These are phyloP conservation scores for Drosophila anomalipes DNA, from an alignment of 2,888 invertebrate species.

Conservation along the genomic window DNA sequence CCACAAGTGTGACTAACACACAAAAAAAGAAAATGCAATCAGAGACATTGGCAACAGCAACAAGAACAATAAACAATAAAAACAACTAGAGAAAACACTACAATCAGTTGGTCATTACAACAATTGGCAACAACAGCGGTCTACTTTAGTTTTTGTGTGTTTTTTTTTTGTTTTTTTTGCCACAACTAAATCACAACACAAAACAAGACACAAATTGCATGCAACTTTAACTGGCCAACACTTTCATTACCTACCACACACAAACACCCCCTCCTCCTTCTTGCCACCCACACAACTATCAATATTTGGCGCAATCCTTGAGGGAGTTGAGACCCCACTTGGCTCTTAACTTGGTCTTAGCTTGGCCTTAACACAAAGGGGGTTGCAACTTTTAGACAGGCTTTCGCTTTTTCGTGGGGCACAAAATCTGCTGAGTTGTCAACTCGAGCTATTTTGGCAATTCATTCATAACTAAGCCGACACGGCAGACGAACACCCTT, in stretches of 20 bases:
- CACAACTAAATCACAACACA: constrained; percentile 33
- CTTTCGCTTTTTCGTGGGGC: background rate
- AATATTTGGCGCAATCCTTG: constrained; percentile 6
- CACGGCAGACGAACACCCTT: constrained; percentile 26
- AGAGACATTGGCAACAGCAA: constrained; percentile 9
- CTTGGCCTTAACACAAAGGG: constrained; percentile 16
- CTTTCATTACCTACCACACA: constrained; percentile 35
- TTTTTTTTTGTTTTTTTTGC: background rate
- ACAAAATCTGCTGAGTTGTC: constrained; percentile 11
- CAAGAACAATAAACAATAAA: constrained; percentile 15
- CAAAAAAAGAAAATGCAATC: constrained; percentile 9
- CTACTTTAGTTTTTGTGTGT: constrained; percentile 6
- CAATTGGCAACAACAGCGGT: constrained; percentile 25
- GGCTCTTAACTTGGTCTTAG: constrained; percentile 21
- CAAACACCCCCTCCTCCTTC: background rate
- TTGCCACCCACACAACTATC: background rate
- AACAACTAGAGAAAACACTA: constrained; percentile 23
- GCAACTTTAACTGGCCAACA: constrained; percentile 25
- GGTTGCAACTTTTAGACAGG: background rate
- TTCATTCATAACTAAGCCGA: constrained; percentile 35
- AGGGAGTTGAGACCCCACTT: constrained; percentile 17
- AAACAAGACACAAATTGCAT: constrained; percentile 57
- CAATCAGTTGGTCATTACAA: constrained; percentile 42
- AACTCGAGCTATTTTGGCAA: constrained; percentile 14
- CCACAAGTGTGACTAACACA: constrained; percentile 51